Evolutionary conservation across 2,888 invertebrate genomes (phyloP).

Genomic region (Sipha maydis): DNA sequence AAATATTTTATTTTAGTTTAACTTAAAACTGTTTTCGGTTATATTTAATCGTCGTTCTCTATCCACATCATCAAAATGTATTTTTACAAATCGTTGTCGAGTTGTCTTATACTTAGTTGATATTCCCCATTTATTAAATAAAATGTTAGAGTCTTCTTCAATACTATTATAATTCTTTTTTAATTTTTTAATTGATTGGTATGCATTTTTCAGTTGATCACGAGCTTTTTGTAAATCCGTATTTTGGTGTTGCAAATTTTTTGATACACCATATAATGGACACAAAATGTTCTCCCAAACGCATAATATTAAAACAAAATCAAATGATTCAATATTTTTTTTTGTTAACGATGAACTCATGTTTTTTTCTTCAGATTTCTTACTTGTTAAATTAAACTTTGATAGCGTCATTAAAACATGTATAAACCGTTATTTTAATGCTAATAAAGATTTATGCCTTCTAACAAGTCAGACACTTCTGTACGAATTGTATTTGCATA

Average conservation of each 20-base stretch:
- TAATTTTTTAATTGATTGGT: conserved; percentile 3
- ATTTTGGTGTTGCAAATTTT: background rate
- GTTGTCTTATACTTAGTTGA: background rate
- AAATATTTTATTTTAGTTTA: too few relatives aligned
- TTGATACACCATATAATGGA: conserved; percentile 29
- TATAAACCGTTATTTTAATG: conserved; percentile 1
- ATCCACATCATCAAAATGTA: conserved; percentile 16
- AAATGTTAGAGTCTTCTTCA: background rate
- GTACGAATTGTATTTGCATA: background rate
- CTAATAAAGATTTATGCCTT: background rate
- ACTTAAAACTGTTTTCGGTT: background rate
- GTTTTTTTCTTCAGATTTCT: background rate
- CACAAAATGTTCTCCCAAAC: conserved; percentile 11
- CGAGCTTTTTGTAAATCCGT: conserved; percentile 23
- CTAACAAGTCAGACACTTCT: background rate
- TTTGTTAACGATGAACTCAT: background rate
- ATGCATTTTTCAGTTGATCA: conserved; percentile 15
- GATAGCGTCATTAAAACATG: background rate
- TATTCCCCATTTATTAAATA: conserved; percentile 12
- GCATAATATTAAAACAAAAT: conserved; percentile 19
- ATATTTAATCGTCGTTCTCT: background rate
- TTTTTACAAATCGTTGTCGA: conserved; percentile 18
- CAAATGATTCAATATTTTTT: background rate
- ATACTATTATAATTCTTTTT: conserved; percentile 7
- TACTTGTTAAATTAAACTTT: background rate